These are phyloP conservation scores for Cydia pomonella DNA, from an alignment of 1,140 invertebrate genomes.

Conservation along the genomic window DNA sequence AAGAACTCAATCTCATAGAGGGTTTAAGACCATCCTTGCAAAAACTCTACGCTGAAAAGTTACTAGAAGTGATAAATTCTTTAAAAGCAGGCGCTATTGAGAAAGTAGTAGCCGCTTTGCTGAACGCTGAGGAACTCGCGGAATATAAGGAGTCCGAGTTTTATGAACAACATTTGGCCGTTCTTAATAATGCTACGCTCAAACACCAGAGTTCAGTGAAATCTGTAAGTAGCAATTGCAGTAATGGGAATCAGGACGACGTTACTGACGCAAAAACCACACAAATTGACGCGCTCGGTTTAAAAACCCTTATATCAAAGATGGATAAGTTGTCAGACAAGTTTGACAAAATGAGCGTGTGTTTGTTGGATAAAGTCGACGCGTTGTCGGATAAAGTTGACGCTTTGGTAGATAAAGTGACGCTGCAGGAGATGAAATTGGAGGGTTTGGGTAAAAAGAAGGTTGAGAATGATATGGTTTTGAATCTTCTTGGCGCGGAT, in stretches of 20 bases:
- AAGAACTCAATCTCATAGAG: constrained; percentile 68
- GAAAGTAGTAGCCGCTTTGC: constrained; percentile 43
- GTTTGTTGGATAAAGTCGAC: not conserved
- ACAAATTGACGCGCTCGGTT: not conserved
- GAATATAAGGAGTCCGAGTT: constrained; percentile 57
- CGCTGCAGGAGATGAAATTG: not conserved
- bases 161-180: constrained; percentile 43
- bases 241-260: not conserved
- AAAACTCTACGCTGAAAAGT: constrained; percentile 51
- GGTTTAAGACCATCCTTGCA: constrained; percentile 47
- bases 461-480: not conserved
- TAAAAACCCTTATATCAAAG: not conserved
- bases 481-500: not conserved
- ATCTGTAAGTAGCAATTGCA: constrained; percentile 12
- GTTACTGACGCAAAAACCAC: not conserved
- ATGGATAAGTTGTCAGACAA: constrained; percentile 21
- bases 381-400: not conserved
- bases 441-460: not conserved
- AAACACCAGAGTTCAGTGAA: constrained; percentile 13
- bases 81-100: constrained; percentile 56
- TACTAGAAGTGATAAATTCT: constrained; percentile 52
- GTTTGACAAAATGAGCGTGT: constrained; percentile 9
- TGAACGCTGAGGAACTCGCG: constrained; percentile 50
- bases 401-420: not conserved
- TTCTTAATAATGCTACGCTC: not conserved